These are phyloP conservation scores for Cetoscarus ocellatus DNA, from an alignment of 2,797 vertebrate species.

Conservation along the genomic window DNA sequence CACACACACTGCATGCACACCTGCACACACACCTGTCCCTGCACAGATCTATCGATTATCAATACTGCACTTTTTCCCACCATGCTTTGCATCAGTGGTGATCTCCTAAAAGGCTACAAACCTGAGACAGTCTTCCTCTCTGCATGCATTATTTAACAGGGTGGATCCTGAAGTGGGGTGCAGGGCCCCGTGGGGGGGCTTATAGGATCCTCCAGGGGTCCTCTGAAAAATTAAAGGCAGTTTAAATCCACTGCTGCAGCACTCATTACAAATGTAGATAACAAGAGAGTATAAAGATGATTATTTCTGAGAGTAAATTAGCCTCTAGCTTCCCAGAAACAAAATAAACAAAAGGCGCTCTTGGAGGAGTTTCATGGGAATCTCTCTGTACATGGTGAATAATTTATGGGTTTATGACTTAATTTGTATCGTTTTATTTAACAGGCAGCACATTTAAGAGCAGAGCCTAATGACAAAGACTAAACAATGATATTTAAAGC, in stretches of 20 bases:
- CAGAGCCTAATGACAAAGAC: not conserved
- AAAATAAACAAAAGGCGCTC: constrained; percentile 34
- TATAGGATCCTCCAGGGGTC: constrained; percentile 32
- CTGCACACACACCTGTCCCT: not conserved
- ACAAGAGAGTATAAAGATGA: constrained; percentile 29
- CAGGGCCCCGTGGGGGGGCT: constrained; percentile 27
- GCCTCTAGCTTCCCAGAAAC: constrained; percentile 29
- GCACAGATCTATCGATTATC: constrained; percentile 1
- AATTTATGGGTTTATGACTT: constrained; percentile 3
- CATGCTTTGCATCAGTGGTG: constrained; percentile 6
- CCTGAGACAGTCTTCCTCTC: constrained; percentile 1
- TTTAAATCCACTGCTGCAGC: constrained; percentile 53
- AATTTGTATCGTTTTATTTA: constrained; percentile 11
- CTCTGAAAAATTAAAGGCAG: constrained; percentile 51
- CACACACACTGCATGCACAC: not conserved
- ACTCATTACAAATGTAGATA: constrained; percentile 40
- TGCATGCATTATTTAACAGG: constrained; percentile 50
- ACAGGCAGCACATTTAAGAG: not conserved
- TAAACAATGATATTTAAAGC: not conserved
- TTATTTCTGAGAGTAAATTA: constrained; percentile 28
- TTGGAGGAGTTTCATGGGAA: constrained; percentile 14
- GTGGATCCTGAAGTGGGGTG: constrained; percentile 40
- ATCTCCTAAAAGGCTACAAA: constrained; percentile 19
- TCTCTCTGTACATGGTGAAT: constrained; percentile 3
- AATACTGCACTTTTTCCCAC: not conserved